phyloP scores from a whole-genome alignment of 2,888 invertebrate genomes.

The Cloeon dipterum region DNA sequence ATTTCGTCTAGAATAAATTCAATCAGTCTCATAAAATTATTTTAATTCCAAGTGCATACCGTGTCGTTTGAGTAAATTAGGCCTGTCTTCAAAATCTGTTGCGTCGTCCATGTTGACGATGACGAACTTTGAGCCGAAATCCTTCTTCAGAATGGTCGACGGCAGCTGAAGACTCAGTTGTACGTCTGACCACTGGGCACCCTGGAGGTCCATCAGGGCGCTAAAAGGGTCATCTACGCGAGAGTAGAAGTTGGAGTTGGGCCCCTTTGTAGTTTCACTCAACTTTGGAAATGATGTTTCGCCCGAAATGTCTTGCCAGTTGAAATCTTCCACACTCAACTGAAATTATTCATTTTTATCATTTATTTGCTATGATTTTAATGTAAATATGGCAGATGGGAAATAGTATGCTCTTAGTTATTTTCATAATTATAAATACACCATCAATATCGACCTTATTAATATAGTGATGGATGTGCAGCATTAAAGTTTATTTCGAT shows the following conservation, averaged over 20 bases:
- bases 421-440: too few relatives aligned
- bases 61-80: conserved; percentile 31
- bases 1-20: conserved; percentile 2
- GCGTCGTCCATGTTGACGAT: conserved; percentile 10
- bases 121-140: neutral
- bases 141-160: neutral
- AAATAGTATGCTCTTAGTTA: too few relatives aligned
- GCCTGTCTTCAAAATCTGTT: conserved; percentile 21
- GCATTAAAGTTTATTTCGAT: too few relatives aligned
- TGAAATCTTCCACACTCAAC: conserved; percentile 33
- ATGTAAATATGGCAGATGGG: too few relatives aligned
- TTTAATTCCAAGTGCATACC: conserved; percentile 26
- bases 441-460: too few relatives aligned
- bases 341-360: neutral
- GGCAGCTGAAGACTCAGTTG: neutral
- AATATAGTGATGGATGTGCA: too few relatives aligned
- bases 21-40: neutral
- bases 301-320: conserved; percentile 21
- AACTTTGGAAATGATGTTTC: conserved; percentile 18
- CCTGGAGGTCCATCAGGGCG: conserved; percentile 17
- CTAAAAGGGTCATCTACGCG: conserved; percentile 33
- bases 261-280: conserved; percentile 15
- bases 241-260: conserved; percentile 25
- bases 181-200: neutral
- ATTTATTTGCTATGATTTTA: too few relatives aligned